Percentiles rank a stretch among this genome's conserved stretches.
Conservation (phyloP, 1,140 invertebrate species). For the Venturia canescens region DNA sequence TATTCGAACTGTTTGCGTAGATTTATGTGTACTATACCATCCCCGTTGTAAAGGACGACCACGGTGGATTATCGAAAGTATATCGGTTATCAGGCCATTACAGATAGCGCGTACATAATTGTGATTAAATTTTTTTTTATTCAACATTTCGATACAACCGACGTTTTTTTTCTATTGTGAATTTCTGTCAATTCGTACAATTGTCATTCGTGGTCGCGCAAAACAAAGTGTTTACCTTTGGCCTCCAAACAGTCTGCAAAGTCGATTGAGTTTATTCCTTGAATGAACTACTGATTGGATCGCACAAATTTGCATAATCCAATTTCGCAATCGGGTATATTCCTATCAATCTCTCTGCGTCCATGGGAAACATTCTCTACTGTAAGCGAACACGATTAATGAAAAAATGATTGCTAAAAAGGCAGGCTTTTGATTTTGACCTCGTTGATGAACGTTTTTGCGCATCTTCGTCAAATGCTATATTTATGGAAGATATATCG, state of each 20-base stretch:
- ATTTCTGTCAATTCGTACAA: background rate
- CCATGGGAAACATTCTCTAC: background rate
- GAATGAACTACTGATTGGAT: background rate
- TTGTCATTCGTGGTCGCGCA: background rate
- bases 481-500: too few relatives aligned
- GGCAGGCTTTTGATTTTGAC: background rate
- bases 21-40: background rate
- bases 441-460: too few relatives aligned
- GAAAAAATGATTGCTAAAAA: background rate
- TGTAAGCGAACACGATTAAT: background rate
- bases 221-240: background rate
- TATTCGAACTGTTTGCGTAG: background rate
- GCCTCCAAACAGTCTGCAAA: background rate
- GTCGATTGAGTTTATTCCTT: background rate
- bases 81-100: conserved; percentile 20
- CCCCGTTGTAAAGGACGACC: background rate
- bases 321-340: background rate
- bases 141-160: background rate
- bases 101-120: background rate
- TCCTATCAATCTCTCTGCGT: background rate
- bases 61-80: conserved; percentile 30
- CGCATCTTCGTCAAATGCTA: too few relatives aligned
- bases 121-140: conserved; percentile 1
- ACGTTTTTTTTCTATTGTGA: background rate
- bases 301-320: background rate